Evolutionary conservation across 2,113 vertebrate species (phyloP).

Genomic region (Leptocoma aspasia): DNA sequence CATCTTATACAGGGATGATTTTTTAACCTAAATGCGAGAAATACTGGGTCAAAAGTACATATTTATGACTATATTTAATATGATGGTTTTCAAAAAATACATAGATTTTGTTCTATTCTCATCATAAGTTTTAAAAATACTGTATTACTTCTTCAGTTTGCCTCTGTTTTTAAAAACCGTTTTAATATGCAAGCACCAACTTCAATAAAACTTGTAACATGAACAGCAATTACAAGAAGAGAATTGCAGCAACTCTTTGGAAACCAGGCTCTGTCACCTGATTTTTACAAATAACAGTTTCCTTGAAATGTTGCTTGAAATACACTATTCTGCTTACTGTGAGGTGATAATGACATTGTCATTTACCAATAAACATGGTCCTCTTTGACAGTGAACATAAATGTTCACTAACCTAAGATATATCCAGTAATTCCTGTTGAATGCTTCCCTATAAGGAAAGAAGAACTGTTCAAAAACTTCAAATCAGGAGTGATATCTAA

Average conservation of each 20-base stretch:
- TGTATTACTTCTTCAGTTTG: neutral
- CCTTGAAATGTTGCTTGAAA: neutral
- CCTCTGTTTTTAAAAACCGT: neutral
- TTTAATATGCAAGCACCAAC: neutral
- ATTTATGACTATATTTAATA: neutral
- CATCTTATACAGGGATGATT: neutral
- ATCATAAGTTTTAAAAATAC: neutral
- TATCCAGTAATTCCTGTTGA: neutral
- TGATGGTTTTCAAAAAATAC: neutral
- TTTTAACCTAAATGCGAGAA: constrained; percentile 1
- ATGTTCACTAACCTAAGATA: neutral
- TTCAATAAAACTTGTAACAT: neutral
- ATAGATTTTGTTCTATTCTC: neutral
- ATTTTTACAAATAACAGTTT: neutral
- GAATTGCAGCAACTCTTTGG: neutral
- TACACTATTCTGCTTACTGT: neutral
- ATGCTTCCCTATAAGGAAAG: neutral
- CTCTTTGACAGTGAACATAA: neutral
- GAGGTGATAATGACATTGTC: neutral
- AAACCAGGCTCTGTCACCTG: neutral
- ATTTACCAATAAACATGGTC: neutral
- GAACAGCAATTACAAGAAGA: neutral
- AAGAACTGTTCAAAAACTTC: neutral
- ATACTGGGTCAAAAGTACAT: neutral
- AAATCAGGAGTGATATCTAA: neutral